These are phyloP conservation scores for Aphelocoma californica DNA, from an alignment of 2,797 vertebrate genomes.

Conservation along the genomic window DNA sequence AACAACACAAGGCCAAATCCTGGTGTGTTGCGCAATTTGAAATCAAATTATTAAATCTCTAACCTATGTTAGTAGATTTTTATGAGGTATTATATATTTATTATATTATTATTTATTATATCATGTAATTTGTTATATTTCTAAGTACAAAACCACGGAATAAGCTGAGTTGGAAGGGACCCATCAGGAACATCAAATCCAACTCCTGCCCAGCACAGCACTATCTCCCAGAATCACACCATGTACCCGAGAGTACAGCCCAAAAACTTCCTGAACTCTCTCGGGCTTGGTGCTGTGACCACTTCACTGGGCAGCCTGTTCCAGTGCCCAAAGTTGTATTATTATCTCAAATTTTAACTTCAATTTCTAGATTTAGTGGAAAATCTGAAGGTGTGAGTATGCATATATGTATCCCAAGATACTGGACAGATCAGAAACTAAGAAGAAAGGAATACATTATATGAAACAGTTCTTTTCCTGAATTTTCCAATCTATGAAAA, in stretches of 20 bases:
- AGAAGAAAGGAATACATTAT: neutral
- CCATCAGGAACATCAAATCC: accelerated
- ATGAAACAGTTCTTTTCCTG: neutral
- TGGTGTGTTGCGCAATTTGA: neutral
- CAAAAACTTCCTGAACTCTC: neutral
- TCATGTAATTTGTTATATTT: neutral
- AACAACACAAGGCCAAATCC: neutral
- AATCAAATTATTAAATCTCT: neutral
- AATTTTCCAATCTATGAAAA: neutral
- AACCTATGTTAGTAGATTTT: neutral
- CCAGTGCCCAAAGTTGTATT: neutral
- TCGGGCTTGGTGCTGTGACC: no score
- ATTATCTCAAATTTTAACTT: neutral
- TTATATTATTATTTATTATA: neutral
- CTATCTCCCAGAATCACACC: neutral
- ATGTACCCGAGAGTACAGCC: no score
- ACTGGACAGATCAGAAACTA: neutral
- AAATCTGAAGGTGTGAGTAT: neutral
- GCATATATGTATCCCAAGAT: neutral
- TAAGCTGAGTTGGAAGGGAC: neutral
- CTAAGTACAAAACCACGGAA: neutral
- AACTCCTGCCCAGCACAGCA: neutral
- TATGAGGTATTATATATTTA: neutral
- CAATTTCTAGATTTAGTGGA: neutral
- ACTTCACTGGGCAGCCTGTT: neutral